A percentile compares a stretch with the other conserved stretches of the same genome.
Conservation (phyloP, 2,113 vertebrate genomes). For the Orthonyx spaldingii region DNA sequence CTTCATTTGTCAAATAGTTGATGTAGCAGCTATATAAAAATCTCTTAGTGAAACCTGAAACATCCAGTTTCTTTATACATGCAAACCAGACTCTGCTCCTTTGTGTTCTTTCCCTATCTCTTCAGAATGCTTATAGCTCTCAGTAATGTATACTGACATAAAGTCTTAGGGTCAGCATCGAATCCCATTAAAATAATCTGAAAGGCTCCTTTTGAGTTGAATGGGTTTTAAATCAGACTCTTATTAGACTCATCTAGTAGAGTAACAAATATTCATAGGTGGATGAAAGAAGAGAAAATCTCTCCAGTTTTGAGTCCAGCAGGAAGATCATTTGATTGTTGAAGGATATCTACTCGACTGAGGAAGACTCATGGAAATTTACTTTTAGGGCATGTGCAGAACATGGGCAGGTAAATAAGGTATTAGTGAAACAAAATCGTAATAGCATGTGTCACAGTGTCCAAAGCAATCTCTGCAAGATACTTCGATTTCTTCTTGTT, state of each 20-base stretch:
- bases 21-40: slow-evolving; percentile 16
- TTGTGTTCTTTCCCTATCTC: neutral
- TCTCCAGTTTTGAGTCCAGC: neutral
- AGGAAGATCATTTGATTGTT: neutral
- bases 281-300: slow-evolving; percentile 4
- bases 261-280: slow-evolving; percentile 30
- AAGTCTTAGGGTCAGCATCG: slow-evolving; percentile 2
- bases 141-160: neutral
- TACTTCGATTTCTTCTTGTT: neutral
- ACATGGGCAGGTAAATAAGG: neutral
- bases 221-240: neutral
- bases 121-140: neutral
- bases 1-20: neutral
- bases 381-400: neutral
- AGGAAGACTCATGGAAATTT: neutral
- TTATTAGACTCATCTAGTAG: neutral
- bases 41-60: neutral
- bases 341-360: neutral
- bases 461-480: neutral
- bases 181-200: slow-evolving; percentile 40
- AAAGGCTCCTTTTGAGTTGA: neutral
- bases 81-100: neutral
- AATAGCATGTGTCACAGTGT: neutral
- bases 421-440: neutral
- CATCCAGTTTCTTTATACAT: neutral